These are phyloP conservation scores for Oxygymnocypris stewartii DNA, from an alignment of 2,113 vertebrate species.

Conservation along the genomic window DNA sequence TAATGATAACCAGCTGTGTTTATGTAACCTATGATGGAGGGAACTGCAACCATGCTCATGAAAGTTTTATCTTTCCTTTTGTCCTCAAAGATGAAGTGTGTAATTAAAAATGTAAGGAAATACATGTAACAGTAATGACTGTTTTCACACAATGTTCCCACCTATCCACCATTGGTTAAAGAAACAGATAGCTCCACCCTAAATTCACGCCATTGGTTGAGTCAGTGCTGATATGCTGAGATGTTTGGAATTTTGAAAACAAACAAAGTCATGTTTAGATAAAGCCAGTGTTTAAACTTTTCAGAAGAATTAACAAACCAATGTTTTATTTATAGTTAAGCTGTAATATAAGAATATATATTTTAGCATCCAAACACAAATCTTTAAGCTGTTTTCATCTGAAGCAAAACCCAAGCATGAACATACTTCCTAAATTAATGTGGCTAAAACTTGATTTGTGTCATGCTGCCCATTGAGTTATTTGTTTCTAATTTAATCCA, in stretches of 20 bases:
- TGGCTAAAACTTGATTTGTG: constrained; percentile 34
- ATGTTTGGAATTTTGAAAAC: neutral
- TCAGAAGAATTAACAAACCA: neutral
- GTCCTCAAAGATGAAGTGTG: neutral
- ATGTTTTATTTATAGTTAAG: neutral
- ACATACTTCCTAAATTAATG: constrained; percentile 27
- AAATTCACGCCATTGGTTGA: neutral
- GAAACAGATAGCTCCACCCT: neutral
- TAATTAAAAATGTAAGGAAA: neutral
- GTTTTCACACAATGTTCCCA: neutral
- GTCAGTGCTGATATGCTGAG: neutral
- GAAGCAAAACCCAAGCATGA: neutral
- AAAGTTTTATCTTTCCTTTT: neutral
- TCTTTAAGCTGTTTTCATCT: neutral
- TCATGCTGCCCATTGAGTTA: constrained; percentile 34
- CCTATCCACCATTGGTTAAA: neutral
- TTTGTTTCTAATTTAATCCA: constrained; percentile 43
- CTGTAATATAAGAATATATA: neutral
- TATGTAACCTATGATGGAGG: neutral
- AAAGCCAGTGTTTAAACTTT: neutral
- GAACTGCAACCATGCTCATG: neutral
- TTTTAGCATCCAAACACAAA: neutral
- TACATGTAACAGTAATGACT: neutral
- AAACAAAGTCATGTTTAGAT: neutral
- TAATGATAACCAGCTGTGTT: neutral